Evolutionary conservation across 2,113 vertebrate species (phyloP).

Genomic region (Cephalopterus ornatus): DNA sequence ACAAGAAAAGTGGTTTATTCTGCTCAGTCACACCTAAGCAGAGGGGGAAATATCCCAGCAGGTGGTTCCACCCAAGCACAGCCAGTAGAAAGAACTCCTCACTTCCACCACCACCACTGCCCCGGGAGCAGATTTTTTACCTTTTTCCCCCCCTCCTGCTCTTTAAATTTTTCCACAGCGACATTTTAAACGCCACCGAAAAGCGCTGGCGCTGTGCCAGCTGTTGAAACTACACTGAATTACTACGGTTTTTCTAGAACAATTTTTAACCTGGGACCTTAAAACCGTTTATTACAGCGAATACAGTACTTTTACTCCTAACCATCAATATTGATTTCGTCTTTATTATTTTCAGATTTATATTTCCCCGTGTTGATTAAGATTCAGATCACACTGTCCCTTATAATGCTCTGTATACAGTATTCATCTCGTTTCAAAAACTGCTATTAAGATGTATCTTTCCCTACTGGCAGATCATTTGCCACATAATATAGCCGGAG

Average conservation of each 20-base stretch:
- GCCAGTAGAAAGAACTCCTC: accelerated
- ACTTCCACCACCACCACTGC: neutral
- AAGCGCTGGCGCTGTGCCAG: neutral
- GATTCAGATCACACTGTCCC: conserved; percentile 53
- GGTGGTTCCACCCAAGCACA: accelerated
- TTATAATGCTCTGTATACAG: conserved; percentile 33
- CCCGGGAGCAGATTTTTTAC: neutral
- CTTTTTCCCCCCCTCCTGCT: neutral
- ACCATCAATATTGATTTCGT: conserved; percentile 57
- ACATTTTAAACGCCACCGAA: conserved; percentile 22
- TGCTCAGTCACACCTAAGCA: neutral
- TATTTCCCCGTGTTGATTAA: conserved; percentile 45
- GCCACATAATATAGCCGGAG: conserved; percentile 15
- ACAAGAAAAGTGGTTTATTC: neutral
- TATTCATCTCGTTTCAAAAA: conserved; percentile 56
- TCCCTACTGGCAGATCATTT: conserved; percentile 55
- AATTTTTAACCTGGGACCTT: conserved; percentile 44
- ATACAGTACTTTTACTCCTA: conserved; percentile 51
- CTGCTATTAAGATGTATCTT: conserved; percentile 62
- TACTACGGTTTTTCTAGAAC: neutral
- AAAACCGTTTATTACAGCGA: conserved; percentile 62
- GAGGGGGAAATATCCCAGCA: neutral
- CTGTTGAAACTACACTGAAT: conserved; percentile 24
- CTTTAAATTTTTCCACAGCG: neutral
- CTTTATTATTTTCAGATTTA: conserved; percentile 67